These are phyloP conservation scores for human DNA, from an alignment of 2,113 vertebrate species.

Conservation along the genomic window DNA sequence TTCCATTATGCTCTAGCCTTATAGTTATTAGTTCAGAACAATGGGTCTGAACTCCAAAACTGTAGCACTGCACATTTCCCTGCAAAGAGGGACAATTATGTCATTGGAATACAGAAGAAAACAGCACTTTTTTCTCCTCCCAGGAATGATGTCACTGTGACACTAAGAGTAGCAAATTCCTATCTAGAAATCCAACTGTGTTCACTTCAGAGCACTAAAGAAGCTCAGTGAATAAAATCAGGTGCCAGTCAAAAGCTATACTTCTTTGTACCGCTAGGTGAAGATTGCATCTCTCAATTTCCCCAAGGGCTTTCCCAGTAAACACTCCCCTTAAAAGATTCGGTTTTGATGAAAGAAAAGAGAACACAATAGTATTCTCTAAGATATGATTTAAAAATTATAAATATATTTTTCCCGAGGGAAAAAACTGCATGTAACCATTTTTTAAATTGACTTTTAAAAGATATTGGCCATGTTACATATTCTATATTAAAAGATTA, in stretches of 20 bases:
- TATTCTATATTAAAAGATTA: not conserved
- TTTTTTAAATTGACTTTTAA: not conserved
- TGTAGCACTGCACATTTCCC: not conserved
- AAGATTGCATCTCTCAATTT: constrained; percentile 5
- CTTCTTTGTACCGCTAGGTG: not conserved
- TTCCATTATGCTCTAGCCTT: not conserved
- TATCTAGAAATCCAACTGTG: constrained; percentile 25
- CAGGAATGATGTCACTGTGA: not conserved
- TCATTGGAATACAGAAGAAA: not conserved
- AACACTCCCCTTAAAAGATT: not conserved
- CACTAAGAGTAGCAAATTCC: not conserved
- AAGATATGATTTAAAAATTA: not conserved
- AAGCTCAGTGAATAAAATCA: not conserved
- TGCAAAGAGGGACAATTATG: not conserved
- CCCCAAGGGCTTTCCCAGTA: not conserved
- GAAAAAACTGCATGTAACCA: not conserved
- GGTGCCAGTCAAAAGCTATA: not conserved
- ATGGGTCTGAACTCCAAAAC: not conserved
- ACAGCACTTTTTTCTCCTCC: not conserved
- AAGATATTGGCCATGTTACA: not conserved
- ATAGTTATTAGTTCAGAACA: not conserved
- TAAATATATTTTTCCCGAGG: not conserved
- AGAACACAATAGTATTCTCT: not conserved
- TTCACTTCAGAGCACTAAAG: not conserved
- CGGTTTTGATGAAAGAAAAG: not conserved